Evolutionary conservation across 2,888 invertebrate genomes (phyloP).

Genomic region (Diplolepis rosae): DNA sequence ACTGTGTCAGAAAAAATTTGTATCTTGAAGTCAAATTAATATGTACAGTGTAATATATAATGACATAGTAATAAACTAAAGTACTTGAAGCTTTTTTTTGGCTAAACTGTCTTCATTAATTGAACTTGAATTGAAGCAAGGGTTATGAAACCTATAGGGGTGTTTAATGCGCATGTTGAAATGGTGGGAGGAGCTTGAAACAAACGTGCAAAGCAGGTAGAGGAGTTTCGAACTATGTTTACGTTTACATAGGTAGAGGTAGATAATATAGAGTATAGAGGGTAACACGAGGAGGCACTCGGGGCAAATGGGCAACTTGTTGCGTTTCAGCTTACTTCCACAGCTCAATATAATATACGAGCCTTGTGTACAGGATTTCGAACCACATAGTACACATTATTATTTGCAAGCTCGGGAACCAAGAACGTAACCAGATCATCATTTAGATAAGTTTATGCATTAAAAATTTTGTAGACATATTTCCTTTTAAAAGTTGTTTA

Average conservation of each 20-base stretch:
- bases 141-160: slow-evolving; percentile 7
- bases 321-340: slow-evolving; percentile 41
- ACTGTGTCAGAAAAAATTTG: too few species aligned
- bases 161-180: slow-evolving; percentile 24
- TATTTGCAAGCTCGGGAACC: neutral
- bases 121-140: neutral
- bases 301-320: slow-evolving; percentile 65
- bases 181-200: slow-evolving; percentile 24
- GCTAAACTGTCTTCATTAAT: neutral
- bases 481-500: neutral
- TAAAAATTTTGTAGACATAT: neutral
- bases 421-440: neutral
- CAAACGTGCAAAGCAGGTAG: slow-evolving; percentile 23
- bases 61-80: too few species aligned
- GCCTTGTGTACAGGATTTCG: slow-evolving; percentile 3
- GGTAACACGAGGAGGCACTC: slow-evolving; percentile 50
- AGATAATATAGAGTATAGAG: slow-evolving; percentile 41
- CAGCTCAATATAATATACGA: slow-evolving; percentile 43
- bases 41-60: too few species aligned
- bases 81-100: too few species aligned
- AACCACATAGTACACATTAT: slow-evolving; percentile 7
- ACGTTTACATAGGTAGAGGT: slow-evolving; percentile 46
- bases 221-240: slow-evolving; percentile 35
- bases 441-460: too few species aligned
- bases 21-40: too few species aligned